Evolutionary conservation across 1,140 invertebrate species (phyloP), one percentile per base, ranked within the genome.

Genomic region (Propsilocerus akamusi): DNA sequence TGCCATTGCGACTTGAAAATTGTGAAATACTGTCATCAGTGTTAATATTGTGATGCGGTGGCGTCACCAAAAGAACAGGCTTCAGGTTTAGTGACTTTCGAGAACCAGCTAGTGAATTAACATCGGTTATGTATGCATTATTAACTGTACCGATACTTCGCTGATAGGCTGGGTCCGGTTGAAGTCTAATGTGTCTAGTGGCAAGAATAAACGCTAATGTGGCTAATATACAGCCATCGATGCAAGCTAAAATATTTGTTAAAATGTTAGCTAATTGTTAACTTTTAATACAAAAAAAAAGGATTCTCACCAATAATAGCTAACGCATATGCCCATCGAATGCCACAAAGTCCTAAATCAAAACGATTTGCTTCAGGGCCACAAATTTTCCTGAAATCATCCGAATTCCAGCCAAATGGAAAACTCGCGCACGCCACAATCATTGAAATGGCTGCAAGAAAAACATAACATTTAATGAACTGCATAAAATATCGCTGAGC

Each of bases 241-340:
- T 69, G 52, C 92, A 86, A 0, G 64, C 68, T 53, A 12, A 17
- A 49, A 52, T 24, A 17, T 25, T n/a, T n/a, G n/a, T n/a, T n/a
- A n/a, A n/a, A n/a, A 47, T 47, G 46, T 47, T 24, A 46, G 17
- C 8, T 46, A 10, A 46, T 10, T 46, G 7, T 10, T 20, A 46
- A 17, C 10, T 49, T 26, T n/a, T 49, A 26, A 49, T 49, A 14
- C n/a, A 26, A 12, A 49, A 26, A n/a, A 12, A 14, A 4, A 30
- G 12, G 2, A 12, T 41, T 41, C 24, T 46, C 23, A 25, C 85
- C 84, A 47, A 97, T 93, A 47, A 91, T 83, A 11, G 91, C 91
- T 51, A 98, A 71, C 6, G 95, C 76, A 69, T 91, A 96, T 1
- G 92, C 92, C 95, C 95, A 98, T 54, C 92, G 77, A 14, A 98